A percentile compares a stretch with the other conserved stretches of the same genome.
Evolutionary conservation across 2,888 invertebrate genomes (phyloP).

Genomic region (Dione juno): DNA sequence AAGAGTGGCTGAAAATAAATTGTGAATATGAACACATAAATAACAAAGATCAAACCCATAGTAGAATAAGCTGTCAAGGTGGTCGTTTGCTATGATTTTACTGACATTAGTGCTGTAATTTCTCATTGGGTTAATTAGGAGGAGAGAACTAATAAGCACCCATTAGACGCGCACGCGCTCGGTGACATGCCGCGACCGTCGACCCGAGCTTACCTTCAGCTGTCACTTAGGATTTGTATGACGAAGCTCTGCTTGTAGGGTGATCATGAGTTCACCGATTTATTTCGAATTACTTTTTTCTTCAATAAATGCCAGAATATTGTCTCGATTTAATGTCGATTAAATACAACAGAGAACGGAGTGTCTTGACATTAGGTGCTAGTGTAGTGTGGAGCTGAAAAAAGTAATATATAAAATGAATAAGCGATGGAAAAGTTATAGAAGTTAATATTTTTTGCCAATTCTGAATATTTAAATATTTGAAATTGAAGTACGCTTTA

Average conservation of each 20-base stretch:
- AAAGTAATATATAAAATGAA: background rate
- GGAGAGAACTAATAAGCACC: slow-evolving; percentile 62
- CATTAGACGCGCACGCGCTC: slow-evolving; percentile 60
- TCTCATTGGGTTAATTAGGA: slow-evolving; percentile 68
- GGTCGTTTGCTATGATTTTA: slow-evolving; percentile 50
- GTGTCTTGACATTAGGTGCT: background rate
- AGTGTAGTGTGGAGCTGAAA: background rate
- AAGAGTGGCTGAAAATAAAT: too few species aligned
- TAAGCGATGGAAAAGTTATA: background rate
- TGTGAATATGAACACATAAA: too few species aligned
- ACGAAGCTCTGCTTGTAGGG: slow-evolving; percentile 30
- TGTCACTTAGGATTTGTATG: slow-evolving; percentile 35
- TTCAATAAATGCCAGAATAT: background rate
- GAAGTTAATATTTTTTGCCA: background rate
- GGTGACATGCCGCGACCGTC: slow-evolving; percentile 50
- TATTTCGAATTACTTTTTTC: background rate
- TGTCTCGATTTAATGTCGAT: too few species aligned
- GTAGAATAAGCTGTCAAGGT: slow-evolving; percentile 38
- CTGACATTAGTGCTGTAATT: slow-evolving; percentile 38
- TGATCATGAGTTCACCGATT: slow-evolving; percentile 16
- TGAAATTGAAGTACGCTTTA: background rate
- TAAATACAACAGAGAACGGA: background rate
- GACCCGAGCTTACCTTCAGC: slow-evolving; percentile 36
- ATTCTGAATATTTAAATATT: background rate
- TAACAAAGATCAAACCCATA: background rate